A percentile compares a stretch with the other conserved stretches of the same genome.
Evolutionary conservation across 1,140 invertebrate genomes (phyloP).

Genomic region (Papilio helenus): DNA sequence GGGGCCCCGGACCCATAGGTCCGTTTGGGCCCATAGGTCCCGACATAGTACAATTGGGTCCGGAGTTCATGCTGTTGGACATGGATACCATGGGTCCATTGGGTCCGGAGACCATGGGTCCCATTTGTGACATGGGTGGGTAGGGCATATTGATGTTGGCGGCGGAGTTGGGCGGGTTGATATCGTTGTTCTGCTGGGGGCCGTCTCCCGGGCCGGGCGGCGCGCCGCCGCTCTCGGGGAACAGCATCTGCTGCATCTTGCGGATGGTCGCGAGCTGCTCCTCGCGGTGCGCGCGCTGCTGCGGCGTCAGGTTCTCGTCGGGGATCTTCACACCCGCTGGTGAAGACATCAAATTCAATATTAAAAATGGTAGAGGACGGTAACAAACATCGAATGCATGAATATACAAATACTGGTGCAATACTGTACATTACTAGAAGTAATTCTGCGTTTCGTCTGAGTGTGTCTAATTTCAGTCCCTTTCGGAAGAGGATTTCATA

Average conservation of each 20-base stretch:
- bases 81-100: slow-evolving; percentile 78
- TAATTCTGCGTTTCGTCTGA: too few species aligned
- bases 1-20: slow-evolving; percentile 71
- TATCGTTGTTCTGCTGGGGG: slow-evolving; percentile 60
- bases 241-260: slow-evolving; percentile 96
- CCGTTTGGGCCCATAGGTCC: slow-evolving; percentile 79
- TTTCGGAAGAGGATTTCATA: too few species aligned
- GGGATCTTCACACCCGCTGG: slow-evolving; percentile 93
- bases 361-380: neutral
- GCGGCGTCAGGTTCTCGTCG: slow-evolving; percentile 97
- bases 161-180: slow-evolving; percentile 74
- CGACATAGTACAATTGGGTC: slow-evolving; percentile 76
- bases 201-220: slow-evolving; percentile 70
- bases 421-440: too few species aligned
- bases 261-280: slow-evolving; percentile 95
- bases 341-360: slow-evolving; percentile 46
- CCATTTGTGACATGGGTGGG: slow-evolving; percentile 74
- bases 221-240: slow-evolving; percentile 87
- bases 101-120: slow-evolving; percentile 70
- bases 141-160: slow-evolving; percentile 78
- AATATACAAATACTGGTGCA: too few species aligned
- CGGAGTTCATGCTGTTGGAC: slow-evolving; percentile 73
- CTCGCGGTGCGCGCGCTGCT: slow-evolving; percentile 96
- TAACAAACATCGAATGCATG: too few species aligned
- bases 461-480: too few species aligned